Evolutionary conservation across 2,888 invertebrate genomes (phyloP).

Genomic region (Andrena camellia): DNA sequence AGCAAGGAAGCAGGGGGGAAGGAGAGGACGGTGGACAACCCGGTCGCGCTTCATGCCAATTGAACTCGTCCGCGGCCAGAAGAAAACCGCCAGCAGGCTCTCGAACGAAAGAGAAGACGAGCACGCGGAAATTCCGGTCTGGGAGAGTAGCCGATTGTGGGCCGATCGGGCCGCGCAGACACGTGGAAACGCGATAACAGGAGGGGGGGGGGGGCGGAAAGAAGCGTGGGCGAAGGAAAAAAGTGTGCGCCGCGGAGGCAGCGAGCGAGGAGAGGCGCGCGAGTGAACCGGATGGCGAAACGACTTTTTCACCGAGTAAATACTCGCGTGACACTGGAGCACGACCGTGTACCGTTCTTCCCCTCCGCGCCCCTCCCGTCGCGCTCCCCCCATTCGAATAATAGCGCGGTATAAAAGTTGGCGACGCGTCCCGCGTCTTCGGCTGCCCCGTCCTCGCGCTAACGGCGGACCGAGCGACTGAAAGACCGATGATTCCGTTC

Average conservation of each 20-base stretch:
- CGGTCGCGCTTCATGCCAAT: conserved; percentile 83
- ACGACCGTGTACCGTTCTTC: conserved; percentile 68
- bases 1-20: conserved; percentile 14
- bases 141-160: background rate
- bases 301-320: conserved; percentile 70
- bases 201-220: conserved; percentile 17
- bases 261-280: conserved; percentile 53
- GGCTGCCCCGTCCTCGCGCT: background rate
- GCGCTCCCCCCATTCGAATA: conserved; percentile 50
- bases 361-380: conserved; percentile 21
- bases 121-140: background rate
- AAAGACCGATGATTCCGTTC: background rate
- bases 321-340: conserved; percentile 67
- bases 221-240: conserved; percentile 30
- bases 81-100: background rate
- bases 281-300: conserved; percentile 73
- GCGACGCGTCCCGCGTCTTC: conserved; percentile 3
- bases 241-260: conserved; percentile 25
- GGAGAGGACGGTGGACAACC: conserved; percentile 75
- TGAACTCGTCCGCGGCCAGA: conserved; percentile 73
- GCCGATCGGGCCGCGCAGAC: background rate
- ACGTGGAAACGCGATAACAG: background rate
- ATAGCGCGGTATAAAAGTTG: conserved; percentile 40
- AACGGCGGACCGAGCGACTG: conserved; percentile 23
- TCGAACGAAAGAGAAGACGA: conserved; percentile 4